These are phyloP conservation scores for Pseudochirops cupreus DNA, from an alignment of 2,797 vertebrate genomes.

Conservation along the genomic window DNA sequence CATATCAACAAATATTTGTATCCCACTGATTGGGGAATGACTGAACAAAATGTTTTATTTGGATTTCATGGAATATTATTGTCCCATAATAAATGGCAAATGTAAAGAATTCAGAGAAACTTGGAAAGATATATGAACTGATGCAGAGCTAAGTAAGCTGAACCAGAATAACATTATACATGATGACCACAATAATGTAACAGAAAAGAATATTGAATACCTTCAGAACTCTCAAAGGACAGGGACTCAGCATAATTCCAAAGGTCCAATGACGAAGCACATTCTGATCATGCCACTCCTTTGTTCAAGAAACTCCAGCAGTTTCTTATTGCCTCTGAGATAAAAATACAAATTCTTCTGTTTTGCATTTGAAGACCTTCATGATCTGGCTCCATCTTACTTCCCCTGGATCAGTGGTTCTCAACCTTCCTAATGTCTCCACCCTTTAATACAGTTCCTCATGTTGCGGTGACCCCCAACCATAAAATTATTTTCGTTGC, in stretches of 20 bases:
- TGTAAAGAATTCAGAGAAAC: not conserved
- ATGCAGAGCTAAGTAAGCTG: not conserved
- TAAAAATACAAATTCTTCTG: not conserved
- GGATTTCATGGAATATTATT: not conserved
- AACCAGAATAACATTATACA: not conserved
- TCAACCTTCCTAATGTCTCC: too few relatives aligned
- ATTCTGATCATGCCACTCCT: not conserved
- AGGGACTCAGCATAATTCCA: not conserved
- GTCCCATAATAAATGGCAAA: not conserved
- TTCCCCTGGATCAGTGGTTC: not conserved
- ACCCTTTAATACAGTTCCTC: too few relatives aligned
- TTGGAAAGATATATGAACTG: not conserved
- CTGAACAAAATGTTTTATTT: too few relatives aligned
- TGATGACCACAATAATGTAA: not conserved
- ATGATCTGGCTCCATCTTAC: not conserved
- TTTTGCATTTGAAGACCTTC: not conserved
- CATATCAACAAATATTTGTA: not conserved
- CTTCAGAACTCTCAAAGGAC: not conserved
- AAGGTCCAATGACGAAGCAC: not conserved
- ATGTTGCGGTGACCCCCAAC: too few relatives aligned
- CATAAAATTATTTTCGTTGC: too few relatives aligned
- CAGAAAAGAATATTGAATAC: not conserved
- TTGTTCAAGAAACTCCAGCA: not conserved
- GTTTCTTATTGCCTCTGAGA: not conserved
- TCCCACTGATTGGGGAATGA: not conserved